Evolutionary conservation across 2,113 vertebrate genomes (phyloP), one percentile per base, ranked within the genome.

Genomic region (Rhinoderma darwinii): DNA sequence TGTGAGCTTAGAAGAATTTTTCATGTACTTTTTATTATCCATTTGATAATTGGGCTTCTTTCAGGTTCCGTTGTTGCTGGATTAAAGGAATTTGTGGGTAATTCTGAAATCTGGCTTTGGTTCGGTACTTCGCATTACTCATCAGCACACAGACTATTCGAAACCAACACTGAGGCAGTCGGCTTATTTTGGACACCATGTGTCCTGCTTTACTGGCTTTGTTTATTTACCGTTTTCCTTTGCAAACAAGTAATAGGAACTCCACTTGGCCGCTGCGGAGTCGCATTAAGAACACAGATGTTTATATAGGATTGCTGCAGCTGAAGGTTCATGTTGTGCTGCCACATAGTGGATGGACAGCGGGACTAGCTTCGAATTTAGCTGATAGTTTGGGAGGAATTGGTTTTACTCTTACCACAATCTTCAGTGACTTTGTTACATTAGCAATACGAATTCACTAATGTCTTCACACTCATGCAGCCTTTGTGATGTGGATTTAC

Each of bases 401-500:
- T 50, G 6, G 6, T 56, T 56, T 56, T 56, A 56, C 20, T 32
- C 27, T 32, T 32, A 35, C 17, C 32, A 6, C 14, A 20, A 9
- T 37, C 6, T 17, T 70, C 18, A 7, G 15, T 37, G 66, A 66
- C 66, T 70, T 3, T 22, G 4, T 54, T 17, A 54, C 2, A n/a
- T n/a, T n/a, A 14, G 11, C 47, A 3, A n/a, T 59, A 25, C 25
- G 12, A 5, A n/a, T 59, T 59, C 0, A 2, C 14, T 59, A 59
- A 59, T 73, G 70, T 37, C 7, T 73, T 73, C 27, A 39, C 20
- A 37, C 4, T 32, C 59, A 14, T 70, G 10, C n/a, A 0, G 18
- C 30, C 25, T 43, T 30, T 35, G 0, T 43, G 86, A 68, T 11
- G 76, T 66, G 11, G 11, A 88, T 88, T 91, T 27, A 89, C 0